phyloP scores from a whole-genome alignment of 2,888 invertebrate species.

The Yponomeuta sedellus region DNA sequence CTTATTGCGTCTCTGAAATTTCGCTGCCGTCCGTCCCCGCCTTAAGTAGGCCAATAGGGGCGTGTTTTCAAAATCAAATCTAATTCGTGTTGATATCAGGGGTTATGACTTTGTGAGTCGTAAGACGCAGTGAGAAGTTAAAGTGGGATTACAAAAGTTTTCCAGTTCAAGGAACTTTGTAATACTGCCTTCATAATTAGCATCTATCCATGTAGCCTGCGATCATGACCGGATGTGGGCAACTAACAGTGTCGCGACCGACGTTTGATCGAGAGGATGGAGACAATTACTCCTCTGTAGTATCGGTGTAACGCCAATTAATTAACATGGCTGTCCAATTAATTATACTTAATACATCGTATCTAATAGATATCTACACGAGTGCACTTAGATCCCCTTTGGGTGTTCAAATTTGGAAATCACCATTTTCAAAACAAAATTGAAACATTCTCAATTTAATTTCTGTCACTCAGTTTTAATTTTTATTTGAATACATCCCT shows the following conservation, averaged over 20 bases:
- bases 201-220: neutral
- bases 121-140: constrained; percentile 11
- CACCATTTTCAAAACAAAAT: too few species aligned
- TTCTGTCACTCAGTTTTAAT: too few species aligned
- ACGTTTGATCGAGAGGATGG: constrained; percentile 30
- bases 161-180: constrained; percentile 9
- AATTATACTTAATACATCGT: neutral
- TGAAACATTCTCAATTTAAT: too few species aligned
- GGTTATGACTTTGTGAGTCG: constrained; percentile 25
- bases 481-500: too few species aligned
- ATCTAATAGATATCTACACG: too few species aligned
- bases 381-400: too few species aligned
- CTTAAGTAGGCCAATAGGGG: constrained; percentile 53
- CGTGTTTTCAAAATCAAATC: constrained; percentile 40
- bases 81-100: constrained; percentile 40
- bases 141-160: neutral
- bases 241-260: constrained; percentile 45
- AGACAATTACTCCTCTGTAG: constrained; percentile 31
- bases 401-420: too few species aligned
- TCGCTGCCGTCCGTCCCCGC: constrained; percentile 31
- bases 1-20: constrained; percentile 60
- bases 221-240: constrained; percentile 50
- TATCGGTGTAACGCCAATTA: constrained; percentile 30
- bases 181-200: constrained; percentile 1
- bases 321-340: constrained; percentile 29